Base-by-base conservation (phyloP, 2,888 invertebrate species). In the Leptodirus hochenwartii region DNA sequence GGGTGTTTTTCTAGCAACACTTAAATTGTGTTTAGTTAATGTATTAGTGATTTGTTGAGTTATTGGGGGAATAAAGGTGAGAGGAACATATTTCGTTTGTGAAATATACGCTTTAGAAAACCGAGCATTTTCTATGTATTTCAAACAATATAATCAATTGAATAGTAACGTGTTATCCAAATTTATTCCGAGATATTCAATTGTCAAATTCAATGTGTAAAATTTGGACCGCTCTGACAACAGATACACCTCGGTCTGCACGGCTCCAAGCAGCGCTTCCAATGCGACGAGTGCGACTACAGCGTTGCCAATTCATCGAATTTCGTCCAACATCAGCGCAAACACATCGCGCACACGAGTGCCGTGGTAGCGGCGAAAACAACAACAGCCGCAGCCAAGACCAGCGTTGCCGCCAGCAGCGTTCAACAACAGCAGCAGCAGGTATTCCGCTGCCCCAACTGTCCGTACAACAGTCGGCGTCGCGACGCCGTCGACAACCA, bases 301-400 rank as follows among this genome's bases (percentile, higher is more conserved):
- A 80, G 84, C 2, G 85, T 85, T 1, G 80, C 81, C 43, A 81
- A 81, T 50, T 80, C 77, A 43, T 81, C 82, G 2, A 80, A 82
- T 49, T 77, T 78, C 42, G 69, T 74, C 20, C 84, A 84, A 48
- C 87, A 87, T 47, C 61, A 73, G 56, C 70, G 74, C 35, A 78
- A 84, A 46, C 85, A 85, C 50, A 68, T 73, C 47, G 66, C 69
- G 51, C 72, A 71, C 25, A 34, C 15, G 29, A 27, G 15, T 10
- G 15, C 5, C 6, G 10, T 15, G 5, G 15, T 6, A 15, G 8
- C 6, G 14, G 8, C 6, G 10, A 11, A 24, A 10, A 27, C 11
- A 15, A 15, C 25, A 6, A 14, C 10, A 15, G 8, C 10, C 23
- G n/a, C 25, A 30, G 13, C 15, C 17, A 10, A 5, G 17, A 11